Conservation (phyloP, 2,113 vertebrate genomes). For the Labeo rohita region DNA sequence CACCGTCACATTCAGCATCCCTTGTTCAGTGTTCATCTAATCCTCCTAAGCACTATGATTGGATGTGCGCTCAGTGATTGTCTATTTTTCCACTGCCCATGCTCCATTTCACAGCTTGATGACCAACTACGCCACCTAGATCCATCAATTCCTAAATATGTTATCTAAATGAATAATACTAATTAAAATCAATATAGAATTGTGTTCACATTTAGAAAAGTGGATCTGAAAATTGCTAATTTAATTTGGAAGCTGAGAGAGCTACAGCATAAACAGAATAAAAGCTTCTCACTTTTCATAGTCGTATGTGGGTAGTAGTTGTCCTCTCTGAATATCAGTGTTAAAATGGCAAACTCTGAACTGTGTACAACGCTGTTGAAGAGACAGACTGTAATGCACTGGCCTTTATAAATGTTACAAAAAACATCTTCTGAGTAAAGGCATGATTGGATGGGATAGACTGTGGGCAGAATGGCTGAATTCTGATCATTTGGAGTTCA, state of each 20-base stretch:
- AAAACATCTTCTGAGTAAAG: conserved; percentile 22
- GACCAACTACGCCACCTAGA: conserved; percentile 14
- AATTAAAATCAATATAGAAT: not conserved
- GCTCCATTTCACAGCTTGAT: conserved; percentile 13
- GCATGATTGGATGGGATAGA: conserved; percentile 28
- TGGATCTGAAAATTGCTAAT: not conserved
- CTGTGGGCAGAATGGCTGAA: conserved; percentile 16
- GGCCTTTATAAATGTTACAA: not conserved
- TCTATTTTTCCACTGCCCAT: conserved; percentile 55
- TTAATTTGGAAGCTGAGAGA: not conserved
- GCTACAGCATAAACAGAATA: not conserved
- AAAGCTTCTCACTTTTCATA: not conserved
- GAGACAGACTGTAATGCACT: conserved; percentile 6
- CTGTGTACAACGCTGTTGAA: not conserved
- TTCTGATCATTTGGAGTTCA: not conserved
- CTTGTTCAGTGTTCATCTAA: conserved; percentile 60
- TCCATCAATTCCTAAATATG: conserved; percentile 1
- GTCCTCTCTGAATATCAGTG: not conserved
- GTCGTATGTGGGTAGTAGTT: not conserved
- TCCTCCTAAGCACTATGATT: conserved; percentile 54
- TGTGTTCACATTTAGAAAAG: not conserved
- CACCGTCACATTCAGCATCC: conserved; percentile 68
- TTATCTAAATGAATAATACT: not conserved
- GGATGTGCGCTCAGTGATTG: conserved; percentile 47
- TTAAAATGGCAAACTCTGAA: conserved; percentile 26